A percentile compares a stretch with the other conserved stretches of the same genome.
Evolutionary conservation across 2,797 vertebrate genomes (phyloP).

Genomic region (Pseudochirops corinnae): DNA sequence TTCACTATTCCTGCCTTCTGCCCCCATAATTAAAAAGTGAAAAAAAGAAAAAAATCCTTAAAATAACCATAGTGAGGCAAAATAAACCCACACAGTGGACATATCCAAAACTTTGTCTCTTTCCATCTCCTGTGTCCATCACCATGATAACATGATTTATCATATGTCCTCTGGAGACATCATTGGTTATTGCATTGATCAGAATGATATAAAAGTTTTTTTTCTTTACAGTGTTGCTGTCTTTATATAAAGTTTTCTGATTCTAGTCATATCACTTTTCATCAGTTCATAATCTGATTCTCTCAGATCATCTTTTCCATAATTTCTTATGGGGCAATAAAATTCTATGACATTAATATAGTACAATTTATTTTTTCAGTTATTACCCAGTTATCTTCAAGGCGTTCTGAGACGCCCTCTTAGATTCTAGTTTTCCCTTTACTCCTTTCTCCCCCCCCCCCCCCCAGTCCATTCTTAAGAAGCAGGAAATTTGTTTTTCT

Average conservation of each 20-base stretch:
- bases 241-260: neutral
- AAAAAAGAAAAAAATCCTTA: neutral
- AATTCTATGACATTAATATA: neutral
- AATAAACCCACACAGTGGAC: neutral
- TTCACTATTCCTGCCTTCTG: neutral
- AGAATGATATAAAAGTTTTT: neutral
- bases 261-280: neutral
- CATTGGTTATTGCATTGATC: neutral
- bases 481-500: neutral
- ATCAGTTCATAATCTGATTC: neutral
- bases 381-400: neutral
- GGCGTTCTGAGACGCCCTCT: neutral
- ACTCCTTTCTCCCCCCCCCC: neutral
- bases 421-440: neutral
- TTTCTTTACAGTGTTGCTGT: neutral
- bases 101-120: neutral
- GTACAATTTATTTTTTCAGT: neutral
- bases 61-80: neutral
- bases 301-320: neutral
- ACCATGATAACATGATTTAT: neutral
- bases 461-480: neutral
- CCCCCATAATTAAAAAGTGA: neutral
- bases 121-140: neutral
- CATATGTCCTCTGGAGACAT: neutral
- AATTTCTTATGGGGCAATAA: neutral